A percentile compares a stretch with the other conserved stretches of the same genome.
Conservation (phyloP, 2,888 invertebrate genomes). For the Drosophila atripex region DNA sequence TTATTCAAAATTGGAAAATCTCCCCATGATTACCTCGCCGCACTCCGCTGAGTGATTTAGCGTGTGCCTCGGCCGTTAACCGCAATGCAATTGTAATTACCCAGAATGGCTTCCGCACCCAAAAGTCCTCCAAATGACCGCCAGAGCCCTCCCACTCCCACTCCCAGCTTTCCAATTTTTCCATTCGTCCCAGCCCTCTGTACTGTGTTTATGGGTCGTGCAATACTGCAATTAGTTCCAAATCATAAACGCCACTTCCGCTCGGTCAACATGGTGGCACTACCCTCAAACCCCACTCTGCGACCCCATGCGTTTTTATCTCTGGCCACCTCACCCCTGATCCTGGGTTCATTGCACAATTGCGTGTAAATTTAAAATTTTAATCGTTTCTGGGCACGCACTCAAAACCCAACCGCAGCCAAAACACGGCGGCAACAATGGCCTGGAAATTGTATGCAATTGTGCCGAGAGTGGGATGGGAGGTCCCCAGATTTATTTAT, state of each 20-base stretch:
- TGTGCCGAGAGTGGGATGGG: neutral
- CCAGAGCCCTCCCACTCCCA: neutral
- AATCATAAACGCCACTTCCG: constrained; percentile 75
- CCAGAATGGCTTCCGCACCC: constrained; percentile 68
- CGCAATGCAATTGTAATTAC: constrained; percentile 79
- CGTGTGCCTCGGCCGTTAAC: constrained; percentile 69
- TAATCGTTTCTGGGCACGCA: constrained; percentile 72
- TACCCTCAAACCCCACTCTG: neutral
- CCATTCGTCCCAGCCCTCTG: constrained; percentile 34
- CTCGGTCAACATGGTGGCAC: constrained; percentile 46
- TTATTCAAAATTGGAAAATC: constrained; percentile 70
- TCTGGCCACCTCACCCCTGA: neutral
- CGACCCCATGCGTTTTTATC: neutral
- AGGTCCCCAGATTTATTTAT: constrained; percentile 5
- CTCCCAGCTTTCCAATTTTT: constrained; percentile 7
- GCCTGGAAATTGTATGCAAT: constrained; percentile 51
- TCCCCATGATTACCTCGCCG: constrained; percentile 6
- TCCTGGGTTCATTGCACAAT: constrained; percentile 46
- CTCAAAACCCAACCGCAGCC: constrained; percentile 43
- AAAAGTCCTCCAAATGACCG: constrained; percentile 14
- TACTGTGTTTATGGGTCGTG: constrained; percentile 61
- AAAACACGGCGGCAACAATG: constrained; percentile 39
- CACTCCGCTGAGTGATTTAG: constrained; percentile 64
- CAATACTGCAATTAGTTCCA: constrained; percentile 73
- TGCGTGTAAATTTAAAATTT: constrained; percentile 75